Percentiles rank a stretch among this genome's conserved stretches.
Conservation (phyloP, 2,113 vertebrate species). For the Gobio gobio region DNA sequence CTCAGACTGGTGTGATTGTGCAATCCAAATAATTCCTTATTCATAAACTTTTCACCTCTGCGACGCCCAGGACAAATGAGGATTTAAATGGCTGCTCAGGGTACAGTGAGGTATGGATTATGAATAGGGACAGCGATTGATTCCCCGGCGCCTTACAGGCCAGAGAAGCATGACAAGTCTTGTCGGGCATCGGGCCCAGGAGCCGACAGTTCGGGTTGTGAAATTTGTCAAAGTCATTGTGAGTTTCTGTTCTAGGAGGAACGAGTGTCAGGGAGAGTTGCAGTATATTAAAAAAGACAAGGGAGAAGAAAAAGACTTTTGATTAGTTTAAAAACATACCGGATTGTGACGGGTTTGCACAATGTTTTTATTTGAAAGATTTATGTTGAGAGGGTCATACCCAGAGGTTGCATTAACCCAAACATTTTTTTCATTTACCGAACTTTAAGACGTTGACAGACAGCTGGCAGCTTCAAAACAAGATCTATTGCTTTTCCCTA, state of each 20-base stretch:
- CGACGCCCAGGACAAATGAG: slow-evolving; percentile 51
- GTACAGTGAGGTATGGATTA: slow-evolving; percentile 62
- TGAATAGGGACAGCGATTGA: slow-evolving; percentile 63
- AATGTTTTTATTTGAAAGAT: not conserved
- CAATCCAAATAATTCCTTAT: slow-evolving; percentile 53
- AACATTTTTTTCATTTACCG: not conserved
- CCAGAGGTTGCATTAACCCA: not conserved
- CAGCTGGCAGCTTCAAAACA: not conserved
- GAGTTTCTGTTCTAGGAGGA: slow-evolving; percentile 44
- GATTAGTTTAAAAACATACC: slow-evolving; percentile 33
- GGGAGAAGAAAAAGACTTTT: not conserved
- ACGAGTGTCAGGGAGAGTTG: slow-evolving; percentile 3
- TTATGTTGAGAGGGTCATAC: not conserved
- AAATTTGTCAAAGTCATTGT: slow-evolving; percentile 61
- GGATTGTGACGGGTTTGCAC: not conserved
- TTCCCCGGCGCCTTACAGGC: slow-evolving; percentile 46
- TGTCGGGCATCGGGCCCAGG: slow-evolving; percentile 46
- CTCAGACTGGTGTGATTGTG: slow-evolving; percentile 4
- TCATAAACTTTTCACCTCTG: slow-evolving; percentile 54
- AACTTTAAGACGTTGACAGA: not conserved
- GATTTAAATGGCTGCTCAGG: slow-evolving; percentile 56
- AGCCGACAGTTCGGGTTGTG: slow-evolving; percentile 46
- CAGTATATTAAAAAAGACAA: slow-evolving; percentile 13
- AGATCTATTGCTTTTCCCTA: not conserved
- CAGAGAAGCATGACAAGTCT: slow-evolving; percentile 54